These are phyloP conservation scores for Sebastes matsubarae DNA, from an alignment of 2,797 vertebrate genomes.

Conservation along the genomic window DNA sequence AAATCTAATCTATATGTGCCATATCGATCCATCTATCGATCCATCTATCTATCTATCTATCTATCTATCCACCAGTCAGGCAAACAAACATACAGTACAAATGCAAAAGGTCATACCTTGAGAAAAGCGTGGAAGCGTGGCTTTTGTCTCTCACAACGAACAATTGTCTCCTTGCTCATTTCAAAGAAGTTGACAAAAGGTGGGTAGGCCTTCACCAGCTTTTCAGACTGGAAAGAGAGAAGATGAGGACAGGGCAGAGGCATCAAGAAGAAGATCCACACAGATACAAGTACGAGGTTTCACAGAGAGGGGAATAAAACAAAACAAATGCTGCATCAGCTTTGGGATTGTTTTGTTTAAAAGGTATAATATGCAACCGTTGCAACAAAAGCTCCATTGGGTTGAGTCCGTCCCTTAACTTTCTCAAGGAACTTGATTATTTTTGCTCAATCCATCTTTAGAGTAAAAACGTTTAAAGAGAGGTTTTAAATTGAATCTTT, in stretches of 20 bases:
- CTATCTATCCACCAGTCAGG: background rate
- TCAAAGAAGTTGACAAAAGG: constrained; percentile 99
- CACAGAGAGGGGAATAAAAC: background rate
- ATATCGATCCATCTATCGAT: no score
- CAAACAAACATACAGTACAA: background rate
- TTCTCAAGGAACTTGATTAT: no score
- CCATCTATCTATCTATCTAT: accelerated
- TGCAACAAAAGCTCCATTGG: no score
- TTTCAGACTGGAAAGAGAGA: constrained; percentile 86
- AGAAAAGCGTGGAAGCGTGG: constrained; percentile 98
- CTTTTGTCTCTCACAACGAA: constrained; percentile 95
- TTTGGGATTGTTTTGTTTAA: no score
- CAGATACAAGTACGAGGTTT: background rate
- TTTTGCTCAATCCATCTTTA: no score
- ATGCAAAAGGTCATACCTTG: constrained; percentile 84
- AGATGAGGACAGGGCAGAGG: background rate
- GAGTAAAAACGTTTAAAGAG: no score
- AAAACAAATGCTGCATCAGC: no score
- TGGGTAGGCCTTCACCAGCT: constrained; percentile 95
- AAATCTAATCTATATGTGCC: no score
- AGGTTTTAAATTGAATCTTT: background rate
- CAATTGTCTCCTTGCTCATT: constrained; percentile 98
- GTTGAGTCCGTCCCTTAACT: no score
- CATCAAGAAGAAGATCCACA: background rate
- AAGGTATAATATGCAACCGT: no score